Evolutionary conservation across 2,113 vertebrate genomes (phyloP).

Genomic region (Pseudopodoces humilis): DNA sequence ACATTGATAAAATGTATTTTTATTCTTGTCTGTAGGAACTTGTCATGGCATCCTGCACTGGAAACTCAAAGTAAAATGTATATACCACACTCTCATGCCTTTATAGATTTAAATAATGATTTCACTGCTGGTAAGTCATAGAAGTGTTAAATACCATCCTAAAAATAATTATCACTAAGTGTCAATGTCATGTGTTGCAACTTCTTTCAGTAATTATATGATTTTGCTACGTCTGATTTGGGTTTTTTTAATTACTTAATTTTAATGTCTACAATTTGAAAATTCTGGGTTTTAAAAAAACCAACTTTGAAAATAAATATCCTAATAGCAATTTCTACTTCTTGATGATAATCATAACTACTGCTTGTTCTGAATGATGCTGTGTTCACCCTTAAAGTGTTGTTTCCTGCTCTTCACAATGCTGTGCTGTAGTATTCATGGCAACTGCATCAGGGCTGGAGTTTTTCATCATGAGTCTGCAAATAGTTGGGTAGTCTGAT

Average conservation of each 20-base stretch:
- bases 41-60: constrained; percentile 75
- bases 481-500: neutral
- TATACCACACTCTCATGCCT: constrained; percentile 90
- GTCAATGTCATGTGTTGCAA: neutral
- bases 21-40: constrained; percentile 71
- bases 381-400: neutral
- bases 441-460: neutral
- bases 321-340: neutral
- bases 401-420: neutral
- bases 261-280: neutral
- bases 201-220: neutral
- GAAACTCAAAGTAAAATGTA: constrained; percentile 72
- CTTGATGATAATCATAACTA: neutral
- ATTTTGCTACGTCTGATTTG: neutral
- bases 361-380: neutral
- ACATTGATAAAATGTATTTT: neutral
- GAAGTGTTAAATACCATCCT: neutral
- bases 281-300: neutral
- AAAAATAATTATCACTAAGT: neutral
- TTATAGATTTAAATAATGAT: constrained; percentile 93
- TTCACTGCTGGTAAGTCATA: constrained; percentile 90
- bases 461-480: neutral
- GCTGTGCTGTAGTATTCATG: neutral
- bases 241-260: neutral
- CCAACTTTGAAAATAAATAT: neutral